A percentile compares a stretch with the other conserved stretches of the same genome.
These are phyloP conservation scores for Hozukius guyotensis DNA, from an alignment of 2,797 vertebrate genomes.

Conservation along the genomic window DNA sequence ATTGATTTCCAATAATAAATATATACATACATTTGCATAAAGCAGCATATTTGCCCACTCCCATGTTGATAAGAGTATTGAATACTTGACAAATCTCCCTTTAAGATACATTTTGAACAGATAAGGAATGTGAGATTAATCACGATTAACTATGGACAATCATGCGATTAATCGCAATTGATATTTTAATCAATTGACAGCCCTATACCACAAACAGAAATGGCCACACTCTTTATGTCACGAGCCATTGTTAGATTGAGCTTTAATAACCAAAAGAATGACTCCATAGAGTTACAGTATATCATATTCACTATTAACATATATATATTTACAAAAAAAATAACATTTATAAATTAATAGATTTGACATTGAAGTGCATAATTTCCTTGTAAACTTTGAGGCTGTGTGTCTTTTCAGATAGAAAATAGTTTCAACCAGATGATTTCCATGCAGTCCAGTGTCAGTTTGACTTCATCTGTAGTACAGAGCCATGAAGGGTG, in stretches of 20 bases:
- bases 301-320: conserved; percentile 78
- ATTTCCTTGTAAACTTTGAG: conserved; percentile 32
- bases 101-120: too few species aligned
- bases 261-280: conserved; percentile 60
- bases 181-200: too few species aligned
- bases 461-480: conserved; percentile 65
- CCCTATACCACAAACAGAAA: not conserved
- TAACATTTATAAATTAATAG: conserved; percentile 82
- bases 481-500: conserved; percentile 83
- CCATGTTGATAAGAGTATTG: too few species aligned
- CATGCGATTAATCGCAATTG: rapidly evolving
- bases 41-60: too few species aligned
- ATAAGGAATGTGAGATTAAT: too few species aligned
- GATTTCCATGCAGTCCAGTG: conserved; percentile 1
- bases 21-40: too few species aligned
- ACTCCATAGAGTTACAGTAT: conserved; percentile 65
- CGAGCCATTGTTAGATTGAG: conserved; percentile 10
- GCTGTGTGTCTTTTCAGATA: conserved; percentile 1
- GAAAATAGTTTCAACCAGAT: not conserved
- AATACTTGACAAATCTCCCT: too few species aligned
- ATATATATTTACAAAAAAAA: conserved; percentile 64
- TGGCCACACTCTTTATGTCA: not conserved
- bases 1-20: too few species aligned
- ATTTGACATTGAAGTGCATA: conserved; percentile 81
- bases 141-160: too few species aligned